Evolutionary conservation across 2,113 vertebrate species (phyloP).

Genomic region (Bostrychus sinensis): DNA sequence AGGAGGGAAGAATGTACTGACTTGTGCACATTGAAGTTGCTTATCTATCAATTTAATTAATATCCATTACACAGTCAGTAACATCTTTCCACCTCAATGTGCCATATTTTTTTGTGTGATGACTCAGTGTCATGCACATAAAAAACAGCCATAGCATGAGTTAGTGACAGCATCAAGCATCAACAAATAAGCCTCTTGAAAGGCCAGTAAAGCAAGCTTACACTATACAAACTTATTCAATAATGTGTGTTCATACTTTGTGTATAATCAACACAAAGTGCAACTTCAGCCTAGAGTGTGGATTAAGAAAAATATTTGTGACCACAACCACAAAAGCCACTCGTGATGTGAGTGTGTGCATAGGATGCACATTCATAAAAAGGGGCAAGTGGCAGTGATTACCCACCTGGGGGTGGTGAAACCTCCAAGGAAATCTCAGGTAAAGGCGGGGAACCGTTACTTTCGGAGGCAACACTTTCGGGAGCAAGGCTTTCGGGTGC

Average conservation of each 20-base stretch:
- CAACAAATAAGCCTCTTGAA: constrained; percentile 8
- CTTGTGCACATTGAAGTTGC: not conserved
- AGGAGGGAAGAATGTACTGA: constrained; percentile 49
- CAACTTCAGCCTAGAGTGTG: constrained; percentile 54
- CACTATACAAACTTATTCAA: constrained; percentile 12
- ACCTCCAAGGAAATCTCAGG: constrained; percentile 79
- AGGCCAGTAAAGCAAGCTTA: constrained; percentile 29
- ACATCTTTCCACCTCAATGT: constrained; percentile 44
- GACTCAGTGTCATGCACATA: constrained; percentile 33
- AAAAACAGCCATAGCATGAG: constrained; percentile 33
- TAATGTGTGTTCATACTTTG: constrained; percentile 20
- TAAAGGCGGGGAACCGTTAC: constrained; percentile 63
- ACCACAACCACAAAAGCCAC: constrained; percentile 62
- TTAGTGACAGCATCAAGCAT: constrained; percentile 42
- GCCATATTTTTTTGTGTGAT: constrained; percentile 43
- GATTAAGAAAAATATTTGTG: constrained; percentile 52
- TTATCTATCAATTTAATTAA: not conserved
- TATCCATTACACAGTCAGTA: constrained; percentile 20
- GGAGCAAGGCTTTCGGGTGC: constrained; percentile 57
- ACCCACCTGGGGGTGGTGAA: constrained; percentile 81
- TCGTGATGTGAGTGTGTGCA: constrained; percentile 69
- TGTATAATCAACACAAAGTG: constrained; percentile 43
- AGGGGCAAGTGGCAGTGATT: constrained; percentile 19
- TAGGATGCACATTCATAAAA: constrained; percentile 35
- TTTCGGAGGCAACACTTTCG: constrained; percentile 78